Evolutionary conservation across 37 sponge, comb jelly and placozoan genomes (phyloP).

Genomic region (Theonella swinhoei): DNA sequence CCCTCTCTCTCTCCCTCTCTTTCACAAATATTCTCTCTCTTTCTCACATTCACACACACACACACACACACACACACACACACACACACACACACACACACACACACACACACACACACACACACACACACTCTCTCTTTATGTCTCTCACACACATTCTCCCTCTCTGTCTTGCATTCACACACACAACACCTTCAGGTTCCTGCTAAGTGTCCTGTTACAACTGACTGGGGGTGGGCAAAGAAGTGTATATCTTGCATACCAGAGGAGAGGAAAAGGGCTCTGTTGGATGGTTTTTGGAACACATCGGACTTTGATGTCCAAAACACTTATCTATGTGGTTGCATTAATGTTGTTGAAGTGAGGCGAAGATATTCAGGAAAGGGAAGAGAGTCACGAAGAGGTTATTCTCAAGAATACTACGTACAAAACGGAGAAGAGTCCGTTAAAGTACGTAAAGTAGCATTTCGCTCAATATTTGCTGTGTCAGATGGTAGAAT

Average conservation of each 20-base stretch:
- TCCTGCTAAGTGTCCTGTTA: not conserved
- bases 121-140: too few relatives aligned
- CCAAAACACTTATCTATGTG: constrained; percentile 23
- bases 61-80: too few relatives aligned
- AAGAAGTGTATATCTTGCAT: not conserved
- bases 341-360: constrained; percentile 11
- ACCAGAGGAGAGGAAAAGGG: not conserved
- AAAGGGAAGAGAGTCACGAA: constrained; percentile 2
- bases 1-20: too few relatives aligned
- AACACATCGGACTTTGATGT: constrained; percentile 22
- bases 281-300: constrained; percentile 34
- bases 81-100: too few relatives aligned
- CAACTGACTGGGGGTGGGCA: constrained; percentile 10
- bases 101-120: too few relatives aligned
- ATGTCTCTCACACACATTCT: too few relatives aligned
- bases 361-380: constrained; percentile 14
- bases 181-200: too few relatives aligned
- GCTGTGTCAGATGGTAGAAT: constrained; percentile 8
- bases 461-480: constrained; percentile 2
- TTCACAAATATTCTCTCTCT: too few relatives aligned
- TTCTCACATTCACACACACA: too few relatives aligned
- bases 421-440: constrained; percentile 10
- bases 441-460: constrained; percentile 9
- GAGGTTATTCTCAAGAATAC: constrained; percentile 3
- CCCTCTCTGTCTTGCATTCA: too few relatives aligned